These are phyloP conservation scores for Urosaurus nigricauda DNA, from an alignment of 2,797 vertebrate genomes.

Conservation along the genomic window DNA sequence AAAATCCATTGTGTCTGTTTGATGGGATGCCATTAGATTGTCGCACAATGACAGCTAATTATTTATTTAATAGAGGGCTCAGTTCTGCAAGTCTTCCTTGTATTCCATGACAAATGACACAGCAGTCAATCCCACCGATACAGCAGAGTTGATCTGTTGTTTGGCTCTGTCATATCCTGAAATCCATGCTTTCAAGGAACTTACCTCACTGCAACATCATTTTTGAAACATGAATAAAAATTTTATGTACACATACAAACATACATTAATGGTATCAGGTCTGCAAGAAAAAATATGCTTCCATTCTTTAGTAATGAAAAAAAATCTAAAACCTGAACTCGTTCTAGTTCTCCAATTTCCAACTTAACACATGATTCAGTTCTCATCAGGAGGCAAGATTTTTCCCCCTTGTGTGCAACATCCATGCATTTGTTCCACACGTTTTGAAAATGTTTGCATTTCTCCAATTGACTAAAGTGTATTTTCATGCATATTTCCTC, in stretches of 20 bases:
- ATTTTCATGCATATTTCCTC: no score
- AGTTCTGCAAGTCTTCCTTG: slow-evolving; percentile 20
- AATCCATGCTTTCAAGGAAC: neutral
- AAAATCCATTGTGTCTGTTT: slow-evolving; percentile 2
- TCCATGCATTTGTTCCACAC: neutral
- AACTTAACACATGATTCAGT: neutral
- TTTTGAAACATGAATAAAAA: slow-evolving; percentile 30
- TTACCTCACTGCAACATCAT: neutral
- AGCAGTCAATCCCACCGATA: slow-evolving; percentile 20
- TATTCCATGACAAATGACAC: neutral
- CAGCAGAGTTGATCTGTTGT: slow-evolving; percentile 21
- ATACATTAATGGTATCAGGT: neutral
- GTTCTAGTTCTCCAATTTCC: neutral
- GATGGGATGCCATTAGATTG: neutral
- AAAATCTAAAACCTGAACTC: neutral
- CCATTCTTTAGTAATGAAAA: neutral
- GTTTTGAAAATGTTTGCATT: neutral
- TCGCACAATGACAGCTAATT: slow-evolving; percentile 12
- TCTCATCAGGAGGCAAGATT: neutral
- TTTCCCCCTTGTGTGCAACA: neutral
- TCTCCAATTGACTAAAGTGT: no score
- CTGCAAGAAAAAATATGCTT: neutral
- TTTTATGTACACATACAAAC: neutral
- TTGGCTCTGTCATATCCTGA: slow-evolving; percentile 24
- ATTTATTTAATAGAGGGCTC: neutral